Evolutionary conservation across 2,888 invertebrate species (phyloP), one percentile per base, ranked within the genome.

Genomic region (Rhimphoctona megacephalus): DNA sequence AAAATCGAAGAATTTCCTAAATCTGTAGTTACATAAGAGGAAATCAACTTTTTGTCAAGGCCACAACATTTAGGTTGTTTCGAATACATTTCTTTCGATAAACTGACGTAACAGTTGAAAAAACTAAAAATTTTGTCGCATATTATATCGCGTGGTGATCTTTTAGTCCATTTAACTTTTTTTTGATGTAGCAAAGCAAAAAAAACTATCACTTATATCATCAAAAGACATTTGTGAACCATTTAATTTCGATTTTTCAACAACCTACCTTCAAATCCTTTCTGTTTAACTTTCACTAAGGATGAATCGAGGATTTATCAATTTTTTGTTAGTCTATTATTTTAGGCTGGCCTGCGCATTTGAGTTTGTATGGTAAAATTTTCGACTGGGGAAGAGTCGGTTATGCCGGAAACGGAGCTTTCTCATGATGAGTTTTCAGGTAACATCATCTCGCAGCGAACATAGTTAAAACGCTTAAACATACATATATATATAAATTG

Each of bases 381-480:
- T 39, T 19, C 8, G 2, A 19, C 2, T 19, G 36, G 17, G 14
- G 30, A 66, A 8, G 36, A 33, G 36, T 33, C 2, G 52, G n/a
- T 54, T 73, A 25, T 54, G 33, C 73, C 73, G 54, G 74, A 74
- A 57, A 57, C 57, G 39, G 69, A 54, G 43, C 52, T 73, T 57
- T 77, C 83, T 74, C 78, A n/a, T 61, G 19, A 73, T 73, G 61
- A 39, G 46, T 84, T 69, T 25, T 64, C 61, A 30, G 80, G 74
- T 61, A 57, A 36, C 43, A 81, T 33, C 6, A 36, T 49, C 72
- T 64, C 49, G 39, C 43, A 64, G 14, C 46, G 46, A 43, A 30
- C 57, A 43, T 39, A 25, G 39, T 79, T 30, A 36, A 61, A 61
- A 80, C 33, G 46, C 46, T 46, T 46, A 49, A 22, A 66, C n/a